Base-by-base conservation (phyloP, 2,888 invertebrate genomes). In the Cantharis flavilabris region DNA sequence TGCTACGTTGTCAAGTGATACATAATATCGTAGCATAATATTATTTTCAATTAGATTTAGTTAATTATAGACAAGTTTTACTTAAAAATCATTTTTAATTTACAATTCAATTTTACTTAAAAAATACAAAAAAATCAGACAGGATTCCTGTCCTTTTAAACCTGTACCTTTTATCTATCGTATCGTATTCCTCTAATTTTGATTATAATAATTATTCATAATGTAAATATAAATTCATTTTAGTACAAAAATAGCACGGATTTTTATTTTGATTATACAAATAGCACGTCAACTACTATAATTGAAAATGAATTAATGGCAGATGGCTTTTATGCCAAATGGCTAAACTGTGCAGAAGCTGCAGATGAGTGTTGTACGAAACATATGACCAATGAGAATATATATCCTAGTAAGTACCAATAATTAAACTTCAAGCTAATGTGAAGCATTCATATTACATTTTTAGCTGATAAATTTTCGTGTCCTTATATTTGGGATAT, bases 401-500 rank as follows among this genome's bases (percentile, higher is more conserved):
- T 86, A 16, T 62, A 70, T 73, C 80, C 81, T 76, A 79, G 82
- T 83, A 80, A 77, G 78, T 64, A 11, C 10, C 11, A 64, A 0
- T 23, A 64, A 0, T 23, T 20, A 5, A n/a, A 67, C 13, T 20
- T 23, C n/a, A 73, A 63, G 16, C 13, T 11, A 49, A n/a, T 72
- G 63, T 14, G 26, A 18, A 16, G 16, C 14, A 28, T 76, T 9
- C 67, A 18, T 62, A 62, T 69, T 64, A 72, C 13, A 73, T 18
- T 33, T 71, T 72, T 76, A 85, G 86, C 62, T 72, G 72, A 71
- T 20, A 82, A 83, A 20, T 81, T 84, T 75, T 79, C 80, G 28
- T 93, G 93, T 84, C 90, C 90, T 13, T 87, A 90, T 10, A 90
- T 91, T 0, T 93, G 92, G 89, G 93, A 93, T 80, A 92, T 90